Evolutionary conservation across 1,140 invertebrate genomes (phyloP), one percentile per base, ranked within the genome.

Genomic region (Calephelis virginiensis): DNA sequence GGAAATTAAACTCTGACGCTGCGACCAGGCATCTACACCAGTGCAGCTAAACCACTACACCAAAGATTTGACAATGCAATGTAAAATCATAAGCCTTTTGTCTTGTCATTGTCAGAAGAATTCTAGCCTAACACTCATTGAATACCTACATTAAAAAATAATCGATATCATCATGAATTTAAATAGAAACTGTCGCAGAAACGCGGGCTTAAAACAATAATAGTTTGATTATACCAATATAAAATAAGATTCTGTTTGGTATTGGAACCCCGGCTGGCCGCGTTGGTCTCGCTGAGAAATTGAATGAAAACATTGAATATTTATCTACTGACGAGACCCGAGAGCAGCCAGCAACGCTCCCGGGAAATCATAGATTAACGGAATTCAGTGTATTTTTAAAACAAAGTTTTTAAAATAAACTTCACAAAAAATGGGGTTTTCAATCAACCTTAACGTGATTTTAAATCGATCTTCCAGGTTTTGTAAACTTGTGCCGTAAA

Each of bases 251-350:
- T 61, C 47, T 67, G 67, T 71, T 66, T 50, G 46, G 37, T 66
- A 67, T 61, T 50, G 43, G 12, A 12, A 28, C 61, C 28, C 49
- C 45, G 46, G 67, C 53, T 56, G 50, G 0, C 53, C 53, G 28
- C 53, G 17, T 61, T 61, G 63, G 56, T 63, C 64, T 69, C 67
- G 77, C 73, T 63, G 69, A 75, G 74, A 80, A 77, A 85, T 85
- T 83, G 77, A 86, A 86, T 83, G 76, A 85, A 83, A 86, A 85
- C 80, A 86, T 83, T 80, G 78, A 86, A 86, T 86, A 83, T 86
- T 86, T 86, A 86, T 86, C 82, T 76, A 75, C 74, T 77, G 80
- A 80, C 73, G 78, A 71, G 11, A 28, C 10, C 17, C 17, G 53
- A 43, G 40, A 43, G 40, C 40, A 43, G 3, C 40, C 40, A 43